Evolutionary conservation across 2,113 vertebrate species (phyloP), one percentile per base, ranked within the genome.

Genomic region (Donacobius atricapilla): DNA sequence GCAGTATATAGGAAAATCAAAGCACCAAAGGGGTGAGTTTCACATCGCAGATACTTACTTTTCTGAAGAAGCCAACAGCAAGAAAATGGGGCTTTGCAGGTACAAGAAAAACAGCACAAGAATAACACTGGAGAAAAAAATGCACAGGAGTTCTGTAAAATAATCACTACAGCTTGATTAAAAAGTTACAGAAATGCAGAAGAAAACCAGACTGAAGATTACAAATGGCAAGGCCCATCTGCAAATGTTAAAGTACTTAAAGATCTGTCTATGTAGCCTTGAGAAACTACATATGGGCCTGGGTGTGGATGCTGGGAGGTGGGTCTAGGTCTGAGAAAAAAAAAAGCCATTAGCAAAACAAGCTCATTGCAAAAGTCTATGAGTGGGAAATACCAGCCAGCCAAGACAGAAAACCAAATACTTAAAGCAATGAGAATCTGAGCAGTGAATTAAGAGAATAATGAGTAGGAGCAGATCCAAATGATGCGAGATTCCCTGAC

Each of bases 301-400:
- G 30, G 15, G 1, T 60, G 3, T 23, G 5, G 7, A 47, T 21
- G 6, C 0, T 2, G 35, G 31, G 8, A 28, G 6, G 18, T 28
- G 73, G 5, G 10, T 56, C 20, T 33, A 60, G 3, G n/a, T 64
- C 14, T 45, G 35, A 87, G 20, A 2, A 19, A 64, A 40, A 50
- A 70, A 63, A 22, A n/a, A 78, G 3, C 2, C 3, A 20, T 45
- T 50, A 39, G 27, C 25, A 64, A 81, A 42, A 30, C 7, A 69
- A 35, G 9, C 13, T 81, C 7, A 17, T 48, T 31, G 9, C 2
- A 51, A 69, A 83, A 69, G 4, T 39, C 30, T 54, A 2, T 25
- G 23, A 5, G 5, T 60, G 15, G 28, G 27, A 92, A 51, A 35
- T 6, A 10, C 5, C 44, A 73, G 39, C 10, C 40, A 23, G 6